A percentile compares a stretch with the other conserved stretches of the same genome.
These are phyloP conservation scores for Ramazzottius varieornatus DNA, from an alignment of 2,888 invertebrate genomes.

Conservation along the genomic window DNA sequence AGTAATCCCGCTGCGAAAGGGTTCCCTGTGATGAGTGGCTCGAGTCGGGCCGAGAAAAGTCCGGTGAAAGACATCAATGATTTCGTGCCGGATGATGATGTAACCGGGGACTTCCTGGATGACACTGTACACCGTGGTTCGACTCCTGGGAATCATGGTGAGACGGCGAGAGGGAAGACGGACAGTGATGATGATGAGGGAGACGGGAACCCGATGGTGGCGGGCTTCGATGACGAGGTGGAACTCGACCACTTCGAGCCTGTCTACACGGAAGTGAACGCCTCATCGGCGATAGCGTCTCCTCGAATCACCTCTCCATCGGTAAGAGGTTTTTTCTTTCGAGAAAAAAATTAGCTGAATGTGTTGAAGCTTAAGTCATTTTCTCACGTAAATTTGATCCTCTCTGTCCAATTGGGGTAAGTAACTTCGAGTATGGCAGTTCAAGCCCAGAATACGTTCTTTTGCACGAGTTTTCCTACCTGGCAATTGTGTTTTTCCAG, in stretches of 20 bases:
- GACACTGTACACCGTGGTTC: neutral
- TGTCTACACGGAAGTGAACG: neutral
- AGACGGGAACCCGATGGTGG: conserved; percentile 28
- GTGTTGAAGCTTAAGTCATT: too few relatives aligned
- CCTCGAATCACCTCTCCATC: too few relatives aligned
- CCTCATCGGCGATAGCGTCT: too few relatives aligned
- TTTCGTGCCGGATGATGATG: neutral
- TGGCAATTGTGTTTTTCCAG: too few relatives aligned
- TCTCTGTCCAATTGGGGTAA: neutral
- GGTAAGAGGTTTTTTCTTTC: too few relatives aligned
- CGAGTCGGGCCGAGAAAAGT: too few relatives aligned
- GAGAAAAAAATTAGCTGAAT: too few relatives aligned
- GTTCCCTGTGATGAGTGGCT: too few relatives aligned
- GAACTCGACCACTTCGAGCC: conserved; percentile 33
- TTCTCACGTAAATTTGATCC: too few relatives aligned
- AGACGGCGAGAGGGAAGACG: neutral
- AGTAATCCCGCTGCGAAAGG: too few relatives aligned
- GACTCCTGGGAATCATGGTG: neutral
- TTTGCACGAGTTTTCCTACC: too few relatives aligned
- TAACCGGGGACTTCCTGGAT: neutral
- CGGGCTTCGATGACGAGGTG: conserved; percentile 55
- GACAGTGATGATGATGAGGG: conserved; percentile 7
- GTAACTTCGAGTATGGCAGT: neutral
- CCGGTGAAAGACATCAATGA: neutral
- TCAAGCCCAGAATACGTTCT: too few relatives aligned